Evolutionary conservation across 2,797 vertebrate species (phyloP).

Genomic region (Rachycentron canadum): DNA sequence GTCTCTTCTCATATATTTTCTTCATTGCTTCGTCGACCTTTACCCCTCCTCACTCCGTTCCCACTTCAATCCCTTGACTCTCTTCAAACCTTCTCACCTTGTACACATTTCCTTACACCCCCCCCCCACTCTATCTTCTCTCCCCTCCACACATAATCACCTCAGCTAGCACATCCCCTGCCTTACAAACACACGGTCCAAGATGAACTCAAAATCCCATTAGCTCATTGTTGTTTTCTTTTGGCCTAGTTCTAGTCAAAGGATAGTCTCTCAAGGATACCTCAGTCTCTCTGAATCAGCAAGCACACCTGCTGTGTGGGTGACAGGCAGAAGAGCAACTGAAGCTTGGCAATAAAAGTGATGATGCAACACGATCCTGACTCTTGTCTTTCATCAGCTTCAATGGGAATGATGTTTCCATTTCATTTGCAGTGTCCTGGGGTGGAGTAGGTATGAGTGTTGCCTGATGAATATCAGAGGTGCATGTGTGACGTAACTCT

Average conservation of each 20-base stretch:
- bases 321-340: conserved; percentile 54
- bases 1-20: neutral
- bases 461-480: conserved; percentile 17
- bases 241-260: conserved; percentile 44
- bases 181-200: neutral
- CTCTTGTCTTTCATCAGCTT: conserved; percentile 46
- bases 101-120: conserved; percentile 3
- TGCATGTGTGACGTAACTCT: conserved; percentile 1
- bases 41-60: neutral
- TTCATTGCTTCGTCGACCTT: neutral
- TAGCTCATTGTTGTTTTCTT: conserved; percentile 27
- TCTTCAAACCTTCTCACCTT: conserved; percentile 5
- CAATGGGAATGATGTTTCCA: conserved; percentile 44
- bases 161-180: neutral
- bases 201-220: conserved; percentile 25
- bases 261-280: conserved; percentile 38
- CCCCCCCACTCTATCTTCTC: neutral
- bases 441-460: conserved; percentile 15
- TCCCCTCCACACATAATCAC: conserved; percentile 3
- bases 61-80: neutral
- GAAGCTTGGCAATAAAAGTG: conserved; percentile 57
- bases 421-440: conserved; percentile 26
- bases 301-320: conserved; percentile 72
- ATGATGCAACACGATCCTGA: conserved; percentile 67
- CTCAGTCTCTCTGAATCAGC: conserved; percentile 68